Base-by-base conservation (phyloP, 2,113 vertebrate species). In the Ameiurus melas region DNA sequence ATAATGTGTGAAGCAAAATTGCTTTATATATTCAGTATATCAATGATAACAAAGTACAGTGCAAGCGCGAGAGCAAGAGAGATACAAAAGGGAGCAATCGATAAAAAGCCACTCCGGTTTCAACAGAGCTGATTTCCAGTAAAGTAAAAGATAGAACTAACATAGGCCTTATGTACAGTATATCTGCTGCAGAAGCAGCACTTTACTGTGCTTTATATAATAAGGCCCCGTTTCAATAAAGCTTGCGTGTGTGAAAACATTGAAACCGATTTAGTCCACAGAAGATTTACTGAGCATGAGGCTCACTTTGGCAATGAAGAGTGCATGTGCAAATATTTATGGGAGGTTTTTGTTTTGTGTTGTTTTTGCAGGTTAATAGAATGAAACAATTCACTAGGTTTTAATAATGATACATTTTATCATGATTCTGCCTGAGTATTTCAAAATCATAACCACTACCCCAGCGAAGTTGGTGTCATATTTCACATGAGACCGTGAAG, bases 41-140 rank as follows among this genome's bases (percentile, higher is more conserved):
- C 22, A 87, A 30, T 47, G 43, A 60, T 17, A 62, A 51, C 57
- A 39, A 39, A 19, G 4, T 10, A 30, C 51, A 66, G 14, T 64
- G 78, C 53, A 30, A 33, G 60, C 66, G 22, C 33, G 60, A 58
- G 51, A 53, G 0, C 86, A 43, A 53, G 0, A 87, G 53, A 66
- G 25, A 82, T 4, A 20, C 1, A 25, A 84, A 47, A 36, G 27
- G 19, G 57, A 71, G 30, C 33, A 87, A 90, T 90, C 89, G 27
- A 90, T 90, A 22, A 66, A 79, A 71, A 82, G 39, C 33, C 39
- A 43, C 89, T 90, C 84, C 78, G 87, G 87, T 88, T 71, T 89
- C 68, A 77, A 62, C 53, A 81, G 39, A 86, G 30, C 57, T 36
- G 22, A 57, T 66, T 86, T 86, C 68, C 79, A 60, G 62, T 79